Conservation (phyloP, 2,888 invertebrate species). For the Agonopterix heracliana region DNA sequence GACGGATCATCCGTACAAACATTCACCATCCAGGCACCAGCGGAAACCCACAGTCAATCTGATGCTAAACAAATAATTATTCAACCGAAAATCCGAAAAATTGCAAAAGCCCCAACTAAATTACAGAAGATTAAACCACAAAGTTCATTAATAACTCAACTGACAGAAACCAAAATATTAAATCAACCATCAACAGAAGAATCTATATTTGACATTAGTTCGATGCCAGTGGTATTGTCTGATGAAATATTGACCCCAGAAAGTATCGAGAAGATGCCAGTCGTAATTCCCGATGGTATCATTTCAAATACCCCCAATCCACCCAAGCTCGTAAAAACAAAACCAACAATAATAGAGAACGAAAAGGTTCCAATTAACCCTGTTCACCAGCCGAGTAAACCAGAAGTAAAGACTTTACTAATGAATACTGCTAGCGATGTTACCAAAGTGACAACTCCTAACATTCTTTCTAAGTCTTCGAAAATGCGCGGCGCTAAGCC, state of each 20-base stretch:
- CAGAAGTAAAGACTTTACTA: slow-evolving; percentile 57
- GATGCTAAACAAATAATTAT: slow-evolving; percentile 48
- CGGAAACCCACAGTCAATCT: slow-evolving; percentile 22
- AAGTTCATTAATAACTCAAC: slow-evolving; percentile 41
- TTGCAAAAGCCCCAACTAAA: slow-evolving; percentile 48
- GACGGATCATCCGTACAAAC: slow-evolving; percentile 61
- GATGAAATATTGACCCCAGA: slow-evolving; percentile 82
- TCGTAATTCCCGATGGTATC: slow-evolving; percentile 71
- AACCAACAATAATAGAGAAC: slow-evolving; percentile 37
- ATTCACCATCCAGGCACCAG: slow-evolving; percentile 58
- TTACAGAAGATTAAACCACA: slow-evolving; percentile 53
- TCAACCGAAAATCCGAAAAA: slow-evolving; percentile 58
- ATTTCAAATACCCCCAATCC: slow-evolving; percentile 43
- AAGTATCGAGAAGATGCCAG: slow-evolving; percentile 81
- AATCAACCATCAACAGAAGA: slow-evolving; percentile 35
- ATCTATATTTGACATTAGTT: slow-evolving; percentile 82
- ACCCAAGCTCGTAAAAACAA: slow-evolving; percentile 51
- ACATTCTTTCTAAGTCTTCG: slow-evolving; percentile 67
- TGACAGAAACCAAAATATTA: slow-evolving; percentile 35
- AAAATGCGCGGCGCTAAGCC: slow-evolving; percentile 65
- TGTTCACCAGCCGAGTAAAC: slow-evolving; percentile 34
- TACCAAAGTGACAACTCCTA: slow-evolving; percentile 59
- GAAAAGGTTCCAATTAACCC: slow-evolving; percentile 44
- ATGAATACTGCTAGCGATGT: slow-evolving; percentile 51
- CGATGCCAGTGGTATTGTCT: slow-evolving; percentile 85